Percentiles rank a stretch among this genome's conserved stretches.
Evolutionary conservation across 2,888 invertebrate species (phyloP).

Genomic region (Acrobasis suavella): DNA sequence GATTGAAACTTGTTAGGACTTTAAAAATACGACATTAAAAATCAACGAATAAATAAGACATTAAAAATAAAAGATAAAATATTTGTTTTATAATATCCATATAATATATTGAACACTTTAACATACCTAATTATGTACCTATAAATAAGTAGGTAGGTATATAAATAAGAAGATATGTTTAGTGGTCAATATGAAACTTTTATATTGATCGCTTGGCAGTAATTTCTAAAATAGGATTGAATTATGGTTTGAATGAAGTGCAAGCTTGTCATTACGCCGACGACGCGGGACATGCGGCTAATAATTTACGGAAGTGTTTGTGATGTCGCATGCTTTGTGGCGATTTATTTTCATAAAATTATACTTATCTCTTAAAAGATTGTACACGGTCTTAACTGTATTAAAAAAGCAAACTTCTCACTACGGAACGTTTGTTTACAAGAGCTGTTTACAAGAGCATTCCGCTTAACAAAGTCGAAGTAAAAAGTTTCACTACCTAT

Average conservation of each 20-base stretch:
- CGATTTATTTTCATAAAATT: constrained; percentile 4
- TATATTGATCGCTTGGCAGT: too few relatives aligned
- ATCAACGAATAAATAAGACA: too few relatives aligned
- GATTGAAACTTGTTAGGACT: too few relatives aligned
- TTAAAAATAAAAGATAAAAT: too few relatives aligned
- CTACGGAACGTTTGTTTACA: not conserved
- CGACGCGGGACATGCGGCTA: constrained; percentile 11
- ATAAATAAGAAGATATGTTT: too few relatives aligned
- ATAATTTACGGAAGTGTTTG: constrained; percentile 23
- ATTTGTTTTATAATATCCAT: too few relatives aligned
- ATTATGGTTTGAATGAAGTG: not conserved
- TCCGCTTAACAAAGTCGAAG: not conserved
- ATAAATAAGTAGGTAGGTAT: too few relatives aligned
- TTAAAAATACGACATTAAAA: too few relatives aligned
- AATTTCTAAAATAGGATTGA: not conserved
- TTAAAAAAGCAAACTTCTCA: not conserved
- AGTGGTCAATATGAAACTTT: too few relatives aligned
- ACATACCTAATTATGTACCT: too few relatives aligned
- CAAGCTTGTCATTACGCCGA: not conserved
- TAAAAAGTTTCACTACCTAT: not conserved
- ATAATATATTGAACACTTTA: too few relatives aligned
- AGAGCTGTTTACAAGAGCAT: not conserved
- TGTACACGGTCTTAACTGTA: not conserved
- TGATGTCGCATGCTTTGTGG: constrained; percentile 14
- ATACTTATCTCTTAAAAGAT: not conserved